A percentile compares a stretch with the other conserved stretches of the same genome.
Conservation (phyloP, 2,113 vertebrate species). For the Sinocyclocheilus grahami region DNA sequence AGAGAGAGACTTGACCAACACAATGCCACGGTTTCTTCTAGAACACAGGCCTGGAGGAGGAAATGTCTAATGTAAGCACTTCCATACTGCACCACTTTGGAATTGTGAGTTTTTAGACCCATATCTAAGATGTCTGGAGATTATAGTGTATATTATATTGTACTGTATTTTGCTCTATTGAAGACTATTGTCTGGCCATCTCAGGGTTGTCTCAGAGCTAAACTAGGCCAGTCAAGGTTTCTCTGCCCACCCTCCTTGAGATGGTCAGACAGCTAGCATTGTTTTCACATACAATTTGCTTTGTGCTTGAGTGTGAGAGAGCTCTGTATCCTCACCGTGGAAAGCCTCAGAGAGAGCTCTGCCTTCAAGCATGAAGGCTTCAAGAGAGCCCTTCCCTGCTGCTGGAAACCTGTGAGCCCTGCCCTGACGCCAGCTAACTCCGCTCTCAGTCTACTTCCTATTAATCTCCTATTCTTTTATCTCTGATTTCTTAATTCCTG, state of each 20-base stretch:
- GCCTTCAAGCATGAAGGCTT: constrained; percentile 15
- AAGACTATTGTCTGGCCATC: constrained; percentile 31
- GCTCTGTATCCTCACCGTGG: constrained; percentile 61
- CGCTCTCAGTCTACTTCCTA: background rate
- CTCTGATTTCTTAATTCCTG: background rate
- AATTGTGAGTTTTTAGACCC: constrained; percentile 1
- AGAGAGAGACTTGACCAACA: background rate
- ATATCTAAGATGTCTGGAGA: constrained; percentile 39
- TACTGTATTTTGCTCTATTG: background rate
- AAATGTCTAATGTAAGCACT: background rate
- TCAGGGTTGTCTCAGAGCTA: constrained; percentile 49
- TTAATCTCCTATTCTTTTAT: background rate
- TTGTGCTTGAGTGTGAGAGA: constrained; percentile 71
- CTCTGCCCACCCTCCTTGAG: constrained; percentile 67
- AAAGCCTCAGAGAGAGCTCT: constrained; percentile 43
- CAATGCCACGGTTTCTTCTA: background rate
- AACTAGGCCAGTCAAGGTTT: constrained; percentile 65
- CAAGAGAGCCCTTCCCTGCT: constrained; percentile 20
- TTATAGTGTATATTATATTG: constrained; percentile 14
- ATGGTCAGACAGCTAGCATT: constrained; percentile 68
- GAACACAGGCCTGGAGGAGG: background rate
- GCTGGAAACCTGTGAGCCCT: constrained; percentile 10
- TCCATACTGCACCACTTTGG: background rate
- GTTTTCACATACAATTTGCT: constrained; percentile 74
- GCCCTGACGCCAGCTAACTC: background rate